Percentiles rank a stretch among this genome's conserved stretches.
Evolutionary conservation across 2,797 vertebrate genomes (phyloP).

Genomic region (Ciconia nigra): DNA sequence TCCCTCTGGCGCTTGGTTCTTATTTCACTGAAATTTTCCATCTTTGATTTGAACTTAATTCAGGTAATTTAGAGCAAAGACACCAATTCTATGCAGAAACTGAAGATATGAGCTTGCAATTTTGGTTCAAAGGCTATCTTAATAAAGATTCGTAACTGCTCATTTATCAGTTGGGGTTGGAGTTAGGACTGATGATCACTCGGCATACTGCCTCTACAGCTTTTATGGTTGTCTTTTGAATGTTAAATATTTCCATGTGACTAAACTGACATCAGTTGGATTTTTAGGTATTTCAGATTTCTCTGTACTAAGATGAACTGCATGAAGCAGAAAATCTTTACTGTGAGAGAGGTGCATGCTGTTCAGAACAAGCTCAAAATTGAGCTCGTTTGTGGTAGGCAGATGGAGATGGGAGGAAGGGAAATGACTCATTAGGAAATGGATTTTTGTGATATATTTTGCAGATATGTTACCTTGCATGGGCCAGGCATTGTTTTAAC

Average conservation of each 20-base stretch:
- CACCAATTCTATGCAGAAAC: neutral
- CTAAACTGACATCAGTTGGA: neutral
- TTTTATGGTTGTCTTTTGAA: neutral
- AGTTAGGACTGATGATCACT: neutral
- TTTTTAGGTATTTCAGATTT: neutral
- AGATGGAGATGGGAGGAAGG: neutral
- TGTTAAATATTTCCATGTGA: neutral
- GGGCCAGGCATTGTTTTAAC: neutral
- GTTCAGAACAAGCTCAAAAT: neutral
- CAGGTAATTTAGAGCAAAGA: neutral
- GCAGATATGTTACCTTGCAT: neutral
- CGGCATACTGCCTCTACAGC: neutral
- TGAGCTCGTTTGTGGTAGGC: neutral
- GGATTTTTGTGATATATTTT: neutral
- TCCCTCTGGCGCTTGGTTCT: neutral
- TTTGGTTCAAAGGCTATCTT: neutral
- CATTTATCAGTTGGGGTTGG: neutral
- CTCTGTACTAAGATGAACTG: neutral
- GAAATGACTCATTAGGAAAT: neutral
- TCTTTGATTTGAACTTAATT: neutral
- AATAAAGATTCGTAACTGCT: neutral
- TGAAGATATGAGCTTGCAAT: neutral
- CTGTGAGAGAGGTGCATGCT: neutral
- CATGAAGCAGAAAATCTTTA: neutral
- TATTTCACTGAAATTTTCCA: neutral